phyloP scores from a whole-genome alignment of 2,888 invertebrate species.

The Dorcus hopei region DNA sequence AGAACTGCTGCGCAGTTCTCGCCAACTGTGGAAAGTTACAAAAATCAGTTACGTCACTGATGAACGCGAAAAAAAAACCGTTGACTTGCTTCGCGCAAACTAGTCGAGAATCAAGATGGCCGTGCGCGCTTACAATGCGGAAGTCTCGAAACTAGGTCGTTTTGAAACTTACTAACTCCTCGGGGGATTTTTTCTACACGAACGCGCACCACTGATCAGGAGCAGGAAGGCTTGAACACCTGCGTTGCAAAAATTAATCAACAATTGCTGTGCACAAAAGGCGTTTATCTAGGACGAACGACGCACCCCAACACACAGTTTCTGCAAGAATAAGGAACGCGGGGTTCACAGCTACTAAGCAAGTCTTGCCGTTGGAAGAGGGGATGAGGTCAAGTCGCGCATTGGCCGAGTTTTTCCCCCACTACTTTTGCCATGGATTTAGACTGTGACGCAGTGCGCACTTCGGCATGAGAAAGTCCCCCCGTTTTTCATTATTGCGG shows the following conservation, averaged over 20 bases:
- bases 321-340: conserved; percentile 32
- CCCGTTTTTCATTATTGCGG: conserved; percentile 27
- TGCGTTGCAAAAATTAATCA: background rate
- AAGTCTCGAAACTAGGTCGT: conserved; percentile 36
- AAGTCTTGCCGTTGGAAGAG: conserved; percentile 21
- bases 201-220: too few species aligned
- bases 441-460: conserved; percentile 31
- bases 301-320: conserved; percentile 21
- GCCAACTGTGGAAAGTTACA: too few species aligned
- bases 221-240: background rate
- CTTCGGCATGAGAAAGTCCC: conserved; percentile 27
- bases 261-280: background rate
- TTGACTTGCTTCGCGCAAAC: conserved; percentile 19
- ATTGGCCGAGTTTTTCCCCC: conserved; percentile 29
- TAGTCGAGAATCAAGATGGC: conserved; percentile 33
- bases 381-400: conserved; percentile 25
- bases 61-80: conserved; percentile 18
- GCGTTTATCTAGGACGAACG: conserved; percentile 2
- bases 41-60: conserved; percentile 14
- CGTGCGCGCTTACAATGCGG: conserved; percentile 32
- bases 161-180: background rate
- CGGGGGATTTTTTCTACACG: too few species aligned
- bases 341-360: conserved; percentile 28
- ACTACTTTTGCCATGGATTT: conserved; percentile 21
- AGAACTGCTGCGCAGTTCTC: too few species aligned